Evolutionary conservation across 2,113 vertebrate genomes (phyloP).

Genomic region (Orthochromis malagaraziensis): DNA sequence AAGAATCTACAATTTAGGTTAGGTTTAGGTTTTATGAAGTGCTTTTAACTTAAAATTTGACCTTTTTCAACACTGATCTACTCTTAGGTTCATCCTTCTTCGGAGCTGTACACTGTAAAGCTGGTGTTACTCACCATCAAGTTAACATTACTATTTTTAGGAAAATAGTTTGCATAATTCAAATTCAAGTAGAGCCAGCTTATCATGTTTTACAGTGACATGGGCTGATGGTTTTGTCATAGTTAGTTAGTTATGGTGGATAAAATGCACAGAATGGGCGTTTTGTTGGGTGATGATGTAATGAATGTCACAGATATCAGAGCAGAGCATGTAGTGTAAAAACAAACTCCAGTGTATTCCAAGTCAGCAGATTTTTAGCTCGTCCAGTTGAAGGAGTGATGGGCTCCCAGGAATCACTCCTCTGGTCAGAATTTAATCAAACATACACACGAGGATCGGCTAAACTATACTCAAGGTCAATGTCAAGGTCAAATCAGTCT

Average conservation of each 20-base stretch:
- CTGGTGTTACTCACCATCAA: neutral
- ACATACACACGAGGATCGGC: neutral
- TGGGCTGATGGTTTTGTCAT: neutral
- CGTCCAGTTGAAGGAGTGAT: neutral
- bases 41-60: neutral
- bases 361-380: neutral
- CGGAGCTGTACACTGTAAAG: neutral
- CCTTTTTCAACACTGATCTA: neutral
- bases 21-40: neutral
- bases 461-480: neutral
- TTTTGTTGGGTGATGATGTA: neutral
- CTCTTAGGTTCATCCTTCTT: neutral
- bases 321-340: neutral
- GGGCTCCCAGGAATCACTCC: neutral
- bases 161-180: neutral
- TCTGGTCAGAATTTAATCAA: neutral
- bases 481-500: neutral
- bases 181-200: neutral
- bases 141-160: neutral
- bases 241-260: neutral
- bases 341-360: neutral
- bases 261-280: neutral
- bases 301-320: neutral
- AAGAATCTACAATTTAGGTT: neutral
- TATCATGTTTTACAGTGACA: neutral